A percentile compares a stretch with the other conserved stretches of the same genome.
Evolutionary conservation across 1,140 invertebrate species (phyloP).

Genomic region (Hestina assimilis): DNA sequence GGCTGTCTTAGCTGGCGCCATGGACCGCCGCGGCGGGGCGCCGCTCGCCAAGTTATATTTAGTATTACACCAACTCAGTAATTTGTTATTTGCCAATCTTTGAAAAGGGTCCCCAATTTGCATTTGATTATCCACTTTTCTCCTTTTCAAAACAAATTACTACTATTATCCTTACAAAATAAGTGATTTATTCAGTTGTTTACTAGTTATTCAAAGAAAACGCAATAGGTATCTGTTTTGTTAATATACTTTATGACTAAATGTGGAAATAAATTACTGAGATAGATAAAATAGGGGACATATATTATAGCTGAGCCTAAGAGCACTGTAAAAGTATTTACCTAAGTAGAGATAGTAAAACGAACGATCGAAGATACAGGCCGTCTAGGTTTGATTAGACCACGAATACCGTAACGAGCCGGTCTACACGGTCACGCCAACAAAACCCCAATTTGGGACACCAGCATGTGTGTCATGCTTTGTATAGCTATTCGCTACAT

Average conservation of each 20-base stretch:
- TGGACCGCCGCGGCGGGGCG: conserved; percentile 36
- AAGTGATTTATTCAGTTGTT: too few relatives aligned
- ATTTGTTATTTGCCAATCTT: conserved; percentile 36
- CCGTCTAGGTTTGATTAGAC: neutral
- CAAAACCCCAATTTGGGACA: conserved; percentile 34
- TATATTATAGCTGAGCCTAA: too few relatives aligned
- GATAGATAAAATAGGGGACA: too few relatives aligned
- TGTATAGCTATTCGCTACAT: conserved; percentile 6
- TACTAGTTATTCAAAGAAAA: too few relatives aligned
- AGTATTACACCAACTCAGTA: conserved; percentile 30
- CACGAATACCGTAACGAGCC: conserved; percentile 44
- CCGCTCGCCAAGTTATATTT: conserved; percentile 48
- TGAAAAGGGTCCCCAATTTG: conserved; percentile 26
- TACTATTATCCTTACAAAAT: neutral
- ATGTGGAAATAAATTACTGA: too few relatives aligned
- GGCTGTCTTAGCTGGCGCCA: conserved; percentile 5
- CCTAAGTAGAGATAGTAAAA: neutral
- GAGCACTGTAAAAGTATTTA: neutral
- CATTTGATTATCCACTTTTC: conserved; percentile 28
- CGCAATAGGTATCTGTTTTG: too few relatives aligned
- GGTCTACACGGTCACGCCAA: conserved; percentile 42
- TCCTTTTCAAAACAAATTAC: conserved; percentile 5
- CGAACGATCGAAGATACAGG: neutral
- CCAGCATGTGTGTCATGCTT: conserved; percentile 16
- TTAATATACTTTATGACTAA: too few relatives aligned